Evolutionary conservation across 1,140 invertebrate genomes (phyloP), one percentile per base, ranked within the genome.

Genomic region (Asobara japonica): DNA sequence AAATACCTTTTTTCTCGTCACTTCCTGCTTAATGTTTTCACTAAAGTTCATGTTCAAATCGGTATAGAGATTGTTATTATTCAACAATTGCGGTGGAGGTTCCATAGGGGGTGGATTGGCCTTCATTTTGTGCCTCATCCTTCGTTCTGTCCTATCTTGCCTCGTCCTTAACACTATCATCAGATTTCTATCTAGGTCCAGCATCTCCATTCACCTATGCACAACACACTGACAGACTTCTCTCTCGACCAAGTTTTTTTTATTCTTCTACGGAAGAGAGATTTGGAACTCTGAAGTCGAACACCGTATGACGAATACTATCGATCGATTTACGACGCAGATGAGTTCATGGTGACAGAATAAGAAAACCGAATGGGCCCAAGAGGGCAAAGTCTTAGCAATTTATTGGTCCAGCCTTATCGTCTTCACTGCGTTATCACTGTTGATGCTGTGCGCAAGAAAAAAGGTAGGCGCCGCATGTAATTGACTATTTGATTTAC

Each of bases 31-130:
- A 67, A 69, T 66, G 70, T 75, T 67, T 65, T 73, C 51, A 65
- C 71, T 71, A 29, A 82, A 79, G 56, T 81, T 79, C 73, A 81
- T 84, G 22, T 81, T 80, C 25, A 80, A 25, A 69, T 84, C 81
- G 18, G 79, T 48, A 31, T 81, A 82, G 4, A 82, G 65, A 64
- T 80, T 74, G 71, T 82, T 83, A 27, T 80, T 80, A 41, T 83
- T 83, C 5, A 82, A 31, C 18, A 83, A 51, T 16, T 79, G 76
- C 7, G 80, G 71, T 0, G 79, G 79, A 20, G 79, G 77, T 25
- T 82, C 78, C 79, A 81, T 79, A 1, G 79, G 79, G 2, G 77
- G 77, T 20, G 77, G 79, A 71, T 81, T 78, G 2, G 82, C 81
- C 25, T 83, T 78, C 18, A 78, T 83, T 36, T 76, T 81, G 45